Evolutionary conservation across 1,140 invertebrate genomes (phyloP).

Genomic region (Tetragnatha versicolor): DNA sequence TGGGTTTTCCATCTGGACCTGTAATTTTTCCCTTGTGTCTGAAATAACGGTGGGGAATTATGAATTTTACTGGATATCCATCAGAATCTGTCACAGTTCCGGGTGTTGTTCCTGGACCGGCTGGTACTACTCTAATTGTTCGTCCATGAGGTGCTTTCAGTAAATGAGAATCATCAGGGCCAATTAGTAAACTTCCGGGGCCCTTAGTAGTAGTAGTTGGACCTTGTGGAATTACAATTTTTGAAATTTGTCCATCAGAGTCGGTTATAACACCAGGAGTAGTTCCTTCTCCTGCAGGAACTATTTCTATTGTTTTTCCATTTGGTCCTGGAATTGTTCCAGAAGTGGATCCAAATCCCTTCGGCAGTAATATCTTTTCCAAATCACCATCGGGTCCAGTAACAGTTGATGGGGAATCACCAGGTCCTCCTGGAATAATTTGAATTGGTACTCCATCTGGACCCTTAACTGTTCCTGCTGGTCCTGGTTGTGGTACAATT

Average conservation of each 20-base stretch:
- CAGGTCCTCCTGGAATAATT: background rate
- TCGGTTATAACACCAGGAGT: background rate
- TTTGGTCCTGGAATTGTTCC: background rate
- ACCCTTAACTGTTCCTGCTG: background rate
- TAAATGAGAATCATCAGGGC: background rate
- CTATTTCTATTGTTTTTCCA: background rate
- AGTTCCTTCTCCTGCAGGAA: background rate
- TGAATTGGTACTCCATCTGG: conserved; percentile 1
- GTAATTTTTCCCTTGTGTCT: background rate
- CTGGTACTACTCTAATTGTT: background rate
- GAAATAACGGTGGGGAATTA: background rate
- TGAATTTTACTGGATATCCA: conserved; percentile 1
- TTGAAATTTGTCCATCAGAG: background rate
- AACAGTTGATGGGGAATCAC: background rate
- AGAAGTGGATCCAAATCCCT: background rate
- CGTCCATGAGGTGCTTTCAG: background rate
- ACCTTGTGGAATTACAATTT: background rate
- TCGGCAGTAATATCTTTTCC: background rate
- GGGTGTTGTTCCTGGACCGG: conserved; percentile 1
- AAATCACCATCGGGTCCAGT: conserved; percentile 3
- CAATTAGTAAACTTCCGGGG: background rate
- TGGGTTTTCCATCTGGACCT: conserved; percentile 14
- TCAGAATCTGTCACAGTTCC: conserved; percentile 7
- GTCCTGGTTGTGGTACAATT: background rate
- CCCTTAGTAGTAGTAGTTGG: background rate